Evolutionary conservation across 2,888 invertebrate genomes (phyloP).

Genomic region (Malacosoma neustria): DNA sequence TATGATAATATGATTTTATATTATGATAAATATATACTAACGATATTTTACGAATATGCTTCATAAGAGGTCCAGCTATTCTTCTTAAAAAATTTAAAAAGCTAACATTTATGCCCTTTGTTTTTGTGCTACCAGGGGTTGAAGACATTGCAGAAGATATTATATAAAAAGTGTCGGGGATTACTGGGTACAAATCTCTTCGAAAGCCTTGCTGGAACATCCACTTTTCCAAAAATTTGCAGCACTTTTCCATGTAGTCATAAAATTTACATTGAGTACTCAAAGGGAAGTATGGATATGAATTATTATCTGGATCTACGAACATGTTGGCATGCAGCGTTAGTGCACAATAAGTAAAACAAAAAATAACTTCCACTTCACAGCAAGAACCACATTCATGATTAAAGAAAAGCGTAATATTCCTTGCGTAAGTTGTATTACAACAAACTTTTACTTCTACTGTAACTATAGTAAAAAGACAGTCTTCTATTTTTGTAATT

Average conservation of each 20-base stretch:
- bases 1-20: slow-evolving; percentile 3
- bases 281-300: slow-evolving; percentile 55
- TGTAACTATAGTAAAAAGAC: slow-evolving; percentile 27
- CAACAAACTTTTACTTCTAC: slow-evolving; percentile 35
- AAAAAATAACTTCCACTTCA: slow-evolving; percentile 49
- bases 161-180: slow-evolving; percentile 58
- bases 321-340: slow-evolving; percentile 42
- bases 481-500: slow-evolving; percentile 17
- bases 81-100: slow-evolving; percentile 53
- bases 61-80: slow-evolving; percentile 59
- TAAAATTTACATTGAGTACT: slow-evolving; percentile 32
- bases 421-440: slow-evolving; percentile 23
- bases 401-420: slow-evolving; percentile 32
- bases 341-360: slow-evolving; percentile 49
- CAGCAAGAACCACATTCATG: slow-evolving; percentile 44
- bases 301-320: slow-evolving; percentile 33
- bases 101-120: slow-evolving; percentile 54
- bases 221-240: slow-evolving; percentile 56
- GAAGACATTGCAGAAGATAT: slow-evolving; percentile 40
- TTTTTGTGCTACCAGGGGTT: slow-evolving; percentile 30
- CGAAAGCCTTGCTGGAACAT: slow-evolving; percentile 65
- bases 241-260: slow-evolving; percentile 42
- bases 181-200: slow-evolving; percentile 55
- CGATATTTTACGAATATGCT: slow-evolving; percentile 48
- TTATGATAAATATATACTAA: too few relatives aligned